Percentiles rank a stretch among this genome's conserved stretches.
Evolutionary conservation across 2,797 vertebrate genomes (phyloP).

Genomic region (Sebastes elongatus): DNA sequence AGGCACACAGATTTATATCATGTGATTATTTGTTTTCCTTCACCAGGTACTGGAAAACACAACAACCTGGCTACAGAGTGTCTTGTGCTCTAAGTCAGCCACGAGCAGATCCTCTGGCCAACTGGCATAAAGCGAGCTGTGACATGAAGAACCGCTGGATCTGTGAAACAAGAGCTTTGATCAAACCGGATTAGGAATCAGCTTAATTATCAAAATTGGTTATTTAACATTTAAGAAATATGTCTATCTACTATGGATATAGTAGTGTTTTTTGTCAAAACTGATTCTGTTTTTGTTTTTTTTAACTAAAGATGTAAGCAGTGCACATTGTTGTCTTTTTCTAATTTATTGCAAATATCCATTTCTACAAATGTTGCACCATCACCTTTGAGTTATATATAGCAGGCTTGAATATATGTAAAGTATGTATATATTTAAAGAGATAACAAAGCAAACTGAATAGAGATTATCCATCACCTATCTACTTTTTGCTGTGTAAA

Average conservation of each 20-base stretch:
- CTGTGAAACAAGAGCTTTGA: conserved; percentile 62
- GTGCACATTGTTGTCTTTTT: background rate
- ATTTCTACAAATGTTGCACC: background rate
- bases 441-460: background rate
- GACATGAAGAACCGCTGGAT: conserved; percentile 22
- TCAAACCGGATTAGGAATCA: conserved; percentile 8
- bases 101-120: background rate
- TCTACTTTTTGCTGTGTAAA: background rate
- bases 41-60: conserved; percentile 42
- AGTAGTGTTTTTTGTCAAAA: background rate
- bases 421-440: background rate
- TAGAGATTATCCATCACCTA: background rate
- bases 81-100: conserved; percentile 12
- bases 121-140: conserved; percentile 40
- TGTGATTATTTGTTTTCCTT: background rate
- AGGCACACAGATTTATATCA: background rate
- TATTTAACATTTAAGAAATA: background rate
- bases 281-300: background rate
- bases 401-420: background rate
- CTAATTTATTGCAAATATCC: background rate
- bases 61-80: fast-evolving
- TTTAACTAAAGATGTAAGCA: background rate
- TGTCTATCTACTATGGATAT: background rate
- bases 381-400: background rate
- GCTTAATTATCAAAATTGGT: background rate